These are phyloP conservation scores for Gila robusta DNA, from an alignment of 2,797 vertebrate genomes.

Conservation along the genomic window DNA sequence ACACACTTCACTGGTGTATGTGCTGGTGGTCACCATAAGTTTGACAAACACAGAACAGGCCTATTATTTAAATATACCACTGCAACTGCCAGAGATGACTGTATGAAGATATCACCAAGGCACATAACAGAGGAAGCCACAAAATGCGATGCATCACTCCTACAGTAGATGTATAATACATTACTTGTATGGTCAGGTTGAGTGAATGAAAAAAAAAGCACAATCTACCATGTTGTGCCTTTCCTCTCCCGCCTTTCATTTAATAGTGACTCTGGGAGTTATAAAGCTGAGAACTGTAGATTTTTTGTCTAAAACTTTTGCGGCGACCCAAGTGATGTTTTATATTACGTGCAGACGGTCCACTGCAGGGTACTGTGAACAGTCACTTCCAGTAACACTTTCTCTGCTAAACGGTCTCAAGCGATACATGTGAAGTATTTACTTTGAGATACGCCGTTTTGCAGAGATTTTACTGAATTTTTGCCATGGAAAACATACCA, in stretches of 20 bases:
- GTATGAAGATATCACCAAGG: constrained; percentile 1
- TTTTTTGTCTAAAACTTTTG: constrained; percentile 39
- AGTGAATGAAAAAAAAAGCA: constrained; percentile 33
- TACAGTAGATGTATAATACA: constrained; percentile 4
- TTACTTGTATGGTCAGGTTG: constrained; percentile 12
- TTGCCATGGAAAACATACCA: no score
- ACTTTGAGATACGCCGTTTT: neutral
- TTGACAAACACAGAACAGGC: constrained; percentile 20
- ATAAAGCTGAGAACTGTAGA: constrained; percentile 51
- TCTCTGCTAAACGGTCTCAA: constrained; percentile 19
- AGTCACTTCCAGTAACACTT: constrained; percentile 36
- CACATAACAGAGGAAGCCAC: neutral
- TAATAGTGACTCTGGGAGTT: constrained; percentile 50
- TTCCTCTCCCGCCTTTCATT: neutral
- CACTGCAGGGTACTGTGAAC: constrained; percentile 20
- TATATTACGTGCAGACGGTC: constrained; percentile 34
- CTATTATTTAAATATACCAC: constrained; percentile 14
- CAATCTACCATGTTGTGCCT: constrained; percentile 12
- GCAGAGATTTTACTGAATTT: no score
- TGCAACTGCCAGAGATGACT: constrained; percentile 6
- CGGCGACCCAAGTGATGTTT: constrained; percentile 27
- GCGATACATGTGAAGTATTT: constrained; percentile 30
- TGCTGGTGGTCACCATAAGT: constrained; percentile 1
- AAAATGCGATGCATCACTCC: neutral
- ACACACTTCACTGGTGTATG: neutral